phyloP scores from a whole-genome alignment of 2,888 invertebrate species.

The Platycheirus albimanus region DNA sequence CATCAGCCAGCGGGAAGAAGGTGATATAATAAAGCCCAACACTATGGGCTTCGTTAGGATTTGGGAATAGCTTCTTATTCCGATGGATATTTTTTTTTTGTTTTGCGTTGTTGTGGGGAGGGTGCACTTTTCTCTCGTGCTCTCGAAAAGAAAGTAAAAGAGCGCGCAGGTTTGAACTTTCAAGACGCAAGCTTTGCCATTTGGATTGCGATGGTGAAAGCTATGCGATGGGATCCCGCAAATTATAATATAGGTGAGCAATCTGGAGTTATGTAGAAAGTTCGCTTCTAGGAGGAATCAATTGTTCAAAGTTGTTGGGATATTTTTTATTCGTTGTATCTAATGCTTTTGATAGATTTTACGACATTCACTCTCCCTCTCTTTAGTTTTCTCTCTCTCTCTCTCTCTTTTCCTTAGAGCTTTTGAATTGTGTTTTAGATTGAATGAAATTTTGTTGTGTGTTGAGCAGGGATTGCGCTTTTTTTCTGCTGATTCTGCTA shows the following conservation, averaged over 20 bases:
- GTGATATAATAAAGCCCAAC: slow-evolving; percentile 61
- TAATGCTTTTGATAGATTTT: background rate
- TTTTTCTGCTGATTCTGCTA: background rate
- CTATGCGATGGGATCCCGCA: background rate
- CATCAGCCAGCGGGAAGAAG: slow-evolving; percentile 46
- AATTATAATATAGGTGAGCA: background rate
- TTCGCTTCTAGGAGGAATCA: slow-evolving; percentile 4
- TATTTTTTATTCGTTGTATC: too few relatives aligned
- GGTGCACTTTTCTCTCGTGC: slow-evolving; percentile 6
- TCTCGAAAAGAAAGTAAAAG: background rate
- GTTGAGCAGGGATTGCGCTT: slow-evolving; percentile 13
- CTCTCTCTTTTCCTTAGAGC: too few relatives aligned
- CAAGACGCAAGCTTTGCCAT: background rate
- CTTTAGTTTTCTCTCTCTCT: too few relatives aligned
- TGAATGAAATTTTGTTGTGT: slow-evolving; percentile 30
- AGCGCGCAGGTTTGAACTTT: slow-evolving; percentile 35
- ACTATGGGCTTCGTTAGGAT: slow-evolving; percentile 14
- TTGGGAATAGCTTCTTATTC: slow-evolving; percentile 27
- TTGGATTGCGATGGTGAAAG: too few relatives aligned
- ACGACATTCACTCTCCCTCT: background rate
- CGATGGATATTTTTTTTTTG: background rate
- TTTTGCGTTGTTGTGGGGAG: too few relatives aligned
- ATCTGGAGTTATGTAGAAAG: slow-evolving; percentile 3
- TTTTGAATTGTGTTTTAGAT: slow-evolving; percentile 5
- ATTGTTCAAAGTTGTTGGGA: slow-evolving; percentile 10